Evolutionary conservation across 2,888 invertebrate genomes (phyloP).

Genomic region (Epistrophella euchroma): DNA sequence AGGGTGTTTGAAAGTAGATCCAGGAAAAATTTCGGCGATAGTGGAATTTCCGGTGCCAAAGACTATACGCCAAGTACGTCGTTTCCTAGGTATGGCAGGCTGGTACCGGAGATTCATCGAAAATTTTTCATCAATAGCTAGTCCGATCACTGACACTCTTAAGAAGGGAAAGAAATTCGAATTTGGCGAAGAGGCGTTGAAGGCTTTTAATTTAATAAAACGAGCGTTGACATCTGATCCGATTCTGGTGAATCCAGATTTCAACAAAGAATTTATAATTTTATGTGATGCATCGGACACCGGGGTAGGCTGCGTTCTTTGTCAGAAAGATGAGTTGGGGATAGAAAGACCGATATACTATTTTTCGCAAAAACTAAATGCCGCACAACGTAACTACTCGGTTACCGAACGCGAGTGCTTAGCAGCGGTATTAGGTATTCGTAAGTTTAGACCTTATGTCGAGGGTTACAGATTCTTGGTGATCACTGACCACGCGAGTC

Average conservation of each 20-base stretch:
- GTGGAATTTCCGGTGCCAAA: slow-evolving; percentile 34
- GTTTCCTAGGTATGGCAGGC: slow-evolving; percentile 65
- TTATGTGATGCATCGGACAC: no score
- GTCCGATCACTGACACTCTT: not conserved
- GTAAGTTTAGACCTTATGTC: no score
- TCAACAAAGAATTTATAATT: not conserved
- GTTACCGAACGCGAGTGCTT: not conserved
- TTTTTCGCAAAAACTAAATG: not conserved
- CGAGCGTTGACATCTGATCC: not conserved
- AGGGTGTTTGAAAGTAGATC: no score
- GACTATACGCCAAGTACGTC: slow-evolving; percentile 49
- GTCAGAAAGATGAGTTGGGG: slow-evolving; percentile 30
- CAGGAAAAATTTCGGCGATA: not conserved
- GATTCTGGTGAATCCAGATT: slow-evolving; percentile 40
- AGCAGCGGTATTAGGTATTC: not conserved
- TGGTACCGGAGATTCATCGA: slow-evolving; percentile 24
- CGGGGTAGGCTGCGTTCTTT: slow-evolving; percentile 46
- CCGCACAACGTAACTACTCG: slow-evolving; percentile 2
- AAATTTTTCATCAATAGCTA: not conserved
- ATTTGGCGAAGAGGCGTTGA: not conserved
- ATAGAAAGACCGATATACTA: slow-evolving; percentile 42
- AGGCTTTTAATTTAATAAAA: not conserved
- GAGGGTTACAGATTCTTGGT: no score
- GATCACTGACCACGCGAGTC: not conserved
- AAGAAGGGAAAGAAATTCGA: not conserved